A percentile compares a stretch with the other conserved stretches of the same genome.
Conservation (phyloP, 2,113 vertebrate species). For the Pycnonotus jocosus region DNA sequence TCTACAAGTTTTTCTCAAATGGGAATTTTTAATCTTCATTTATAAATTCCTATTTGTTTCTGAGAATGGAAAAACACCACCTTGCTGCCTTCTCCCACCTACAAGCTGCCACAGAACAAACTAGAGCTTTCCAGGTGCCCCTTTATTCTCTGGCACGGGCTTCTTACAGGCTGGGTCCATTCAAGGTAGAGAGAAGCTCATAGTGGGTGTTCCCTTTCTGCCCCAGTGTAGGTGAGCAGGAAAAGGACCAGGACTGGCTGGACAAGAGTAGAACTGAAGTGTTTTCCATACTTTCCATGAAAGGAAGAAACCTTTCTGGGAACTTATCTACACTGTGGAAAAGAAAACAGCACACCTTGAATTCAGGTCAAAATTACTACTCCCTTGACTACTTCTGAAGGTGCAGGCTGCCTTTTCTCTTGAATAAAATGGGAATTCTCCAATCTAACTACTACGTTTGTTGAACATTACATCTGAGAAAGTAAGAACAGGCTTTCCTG, state of each 20-base stretch:
- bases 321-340: background rate
- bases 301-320: background rate
- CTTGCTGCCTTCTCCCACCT: background rate
- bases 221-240: background rate
- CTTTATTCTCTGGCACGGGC: background rate
- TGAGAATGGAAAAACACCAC: background rate
- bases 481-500: background rate
- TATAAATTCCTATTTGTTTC: background rate
- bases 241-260: background rate
- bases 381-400: background rate
- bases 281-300: background rate
- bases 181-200: background rate
- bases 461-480: background rate
- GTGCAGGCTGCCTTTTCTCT: background rate
- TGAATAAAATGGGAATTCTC: background rate
- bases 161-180: background rate
- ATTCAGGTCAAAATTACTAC: background rate
- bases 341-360: background rate
- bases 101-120: background rate
- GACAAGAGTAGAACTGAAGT: accelerated
- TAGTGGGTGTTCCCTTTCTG: background rate
- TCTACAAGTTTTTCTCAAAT: background rate
- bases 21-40: background rate
- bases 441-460: background rate
- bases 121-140: background rate